Percentiles rank a stretch among this genome's conserved stretches.
Conservation (phyloP, 2,113 vertebrate species). For the Melierax canorus region DNA sequence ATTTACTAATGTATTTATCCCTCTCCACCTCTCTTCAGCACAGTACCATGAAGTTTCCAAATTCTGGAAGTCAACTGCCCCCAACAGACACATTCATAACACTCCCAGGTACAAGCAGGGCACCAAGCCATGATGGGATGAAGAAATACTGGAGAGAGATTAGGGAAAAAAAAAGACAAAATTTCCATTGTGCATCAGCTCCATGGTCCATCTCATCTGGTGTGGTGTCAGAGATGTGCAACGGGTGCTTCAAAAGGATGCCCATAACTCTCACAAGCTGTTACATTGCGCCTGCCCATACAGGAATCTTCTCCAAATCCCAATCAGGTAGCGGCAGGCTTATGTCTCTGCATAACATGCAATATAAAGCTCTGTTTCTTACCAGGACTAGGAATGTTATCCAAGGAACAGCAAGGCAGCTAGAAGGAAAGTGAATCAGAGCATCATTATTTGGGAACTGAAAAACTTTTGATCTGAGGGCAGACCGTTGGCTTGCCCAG, state of each 20-base stretch:
- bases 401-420: not conserved
- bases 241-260: not conserved
- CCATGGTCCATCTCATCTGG: not conserved
- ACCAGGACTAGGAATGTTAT: not conserved
- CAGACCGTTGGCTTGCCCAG: rapidly evolving
- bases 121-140: not conserved
- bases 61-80: not conserved
- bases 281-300: rapidly evolving
- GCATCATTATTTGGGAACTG: not conserved
- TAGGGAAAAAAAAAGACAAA: not conserved
- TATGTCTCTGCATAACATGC: not conserved
- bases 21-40: not conserved
- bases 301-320: not conserved
- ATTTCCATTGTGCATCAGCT: not conserved
- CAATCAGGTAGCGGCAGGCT: not conserved
- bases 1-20: not conserved
- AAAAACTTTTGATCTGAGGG: not conserved
- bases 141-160: not conserved
- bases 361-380: not conserved
- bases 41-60: not conserved
- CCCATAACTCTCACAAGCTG: rapidly evolving
- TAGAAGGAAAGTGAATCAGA: not conserved
- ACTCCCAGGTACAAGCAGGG: not conserved
- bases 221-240: not conserved
- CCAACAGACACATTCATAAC: not conserved